Evolutionary conservation across 2,888 invertebrate genomes (phyloP), one percentile per base, ranked within the genome.

Genomic region (Crocallis elinguaria): DNA sequence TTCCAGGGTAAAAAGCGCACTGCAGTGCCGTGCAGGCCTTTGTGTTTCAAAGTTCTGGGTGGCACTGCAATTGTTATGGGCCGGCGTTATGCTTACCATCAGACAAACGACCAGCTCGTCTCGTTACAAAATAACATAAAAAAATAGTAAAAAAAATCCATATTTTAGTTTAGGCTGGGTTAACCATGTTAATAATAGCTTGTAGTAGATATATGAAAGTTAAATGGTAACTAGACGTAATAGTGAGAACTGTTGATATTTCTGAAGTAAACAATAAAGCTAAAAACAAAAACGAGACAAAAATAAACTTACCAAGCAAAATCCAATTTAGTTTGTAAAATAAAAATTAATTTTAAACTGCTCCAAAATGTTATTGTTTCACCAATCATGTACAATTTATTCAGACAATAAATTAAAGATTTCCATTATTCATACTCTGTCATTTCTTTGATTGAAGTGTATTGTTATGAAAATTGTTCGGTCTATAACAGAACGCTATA

Each of bases 401-500:
- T 54, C 54, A 60, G 49, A 56, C 49, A 58, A 58, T 56, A 52
- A 63, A 57, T 60, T 56, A 41, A 51, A 53, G 46, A 41, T 51
- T 27, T 63, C 57, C 57, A 60, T 60, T 63, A 63, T 60, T 63
- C 60, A 56, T 57, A 50, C 33, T 41, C 44, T 54, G 49, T 56
- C 50, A 58, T 60, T 56, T 60, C 53, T 60, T 52, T 59, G 58
- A 60, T 63, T 61, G 50, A 55, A 58, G 54, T 46, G 58, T 52
- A 61, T 63, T 63, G 63, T 63, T 61, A 58, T 54, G 58, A 58
- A 57, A 63, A 63, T 63, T 42, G 23, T 43, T 60, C 41, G 37
- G 42, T 52, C 46, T 51, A 43, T 53, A 33, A 25, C 42, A 14
- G 36, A 35, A 14, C 17, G 27, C 36, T 44, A 43, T 42, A 50